These are phyloP conservation scores for Drosophila paramelanica DNA, from an alignment of 2,888 invertebrate species.

Conservation along the genomic window DNA sequence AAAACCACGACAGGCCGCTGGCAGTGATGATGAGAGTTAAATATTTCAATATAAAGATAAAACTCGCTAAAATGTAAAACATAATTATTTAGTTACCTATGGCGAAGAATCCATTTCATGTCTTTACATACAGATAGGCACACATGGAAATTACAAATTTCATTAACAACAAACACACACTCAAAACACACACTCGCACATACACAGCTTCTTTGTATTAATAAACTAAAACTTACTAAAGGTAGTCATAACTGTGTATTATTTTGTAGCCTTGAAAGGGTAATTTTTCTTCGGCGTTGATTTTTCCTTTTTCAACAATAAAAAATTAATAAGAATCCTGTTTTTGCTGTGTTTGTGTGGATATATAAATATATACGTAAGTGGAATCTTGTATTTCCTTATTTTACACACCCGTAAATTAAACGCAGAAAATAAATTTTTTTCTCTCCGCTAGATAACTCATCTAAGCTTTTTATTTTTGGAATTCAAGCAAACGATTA, in stretches of 20 bases:
- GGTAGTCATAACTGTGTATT: background rate
- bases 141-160: conserved; percentile 72
- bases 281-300: background rate
- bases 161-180: conserved; percentile 58
- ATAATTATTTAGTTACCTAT: conserved; percentile 47
- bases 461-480: conserved; percentile 82
- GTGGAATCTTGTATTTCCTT: no score
- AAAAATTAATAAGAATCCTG: no score
- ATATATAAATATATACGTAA: no score
- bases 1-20: conserved; percentile 89
- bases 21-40: conserved; percentile 91
- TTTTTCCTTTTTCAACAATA: background rate
- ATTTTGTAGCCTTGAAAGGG: background rate
- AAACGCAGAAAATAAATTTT: conserved; percentile 29
- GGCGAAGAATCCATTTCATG: conserved; percentile 40
- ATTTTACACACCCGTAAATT: conserved; percentile 16
- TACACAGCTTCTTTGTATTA: conserved; percentile 75
- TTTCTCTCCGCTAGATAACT: conserved; percentile 82
- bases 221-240: conserved; percentile 69
- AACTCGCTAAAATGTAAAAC: conserved; percentile 33
- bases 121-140: conserved; percentile 43
- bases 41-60: conserved; percentile 15
- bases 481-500: conserved; percentile 83
- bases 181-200: conserved; percentile 38
- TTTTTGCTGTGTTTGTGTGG: no score